A percentile compares a stretch with the other conserved stretches of the same genome.
These are phyloP conservation scores for Babyrousa celebensis DNA, from an alignment of 2,797 vertebrate species.

Conservation along the genomic window DNA sequence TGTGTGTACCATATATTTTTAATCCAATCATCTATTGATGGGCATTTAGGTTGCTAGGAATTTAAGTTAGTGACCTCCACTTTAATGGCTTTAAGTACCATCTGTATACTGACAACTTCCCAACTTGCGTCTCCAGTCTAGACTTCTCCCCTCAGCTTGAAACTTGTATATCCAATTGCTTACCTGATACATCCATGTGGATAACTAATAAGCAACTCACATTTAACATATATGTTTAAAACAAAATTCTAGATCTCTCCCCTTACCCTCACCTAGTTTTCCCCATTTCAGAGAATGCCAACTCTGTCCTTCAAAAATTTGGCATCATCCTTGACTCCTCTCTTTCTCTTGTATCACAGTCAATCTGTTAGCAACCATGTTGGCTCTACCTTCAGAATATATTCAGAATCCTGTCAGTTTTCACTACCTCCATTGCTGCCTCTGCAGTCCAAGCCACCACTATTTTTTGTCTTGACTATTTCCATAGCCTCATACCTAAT, in stretches of 20 bases:
- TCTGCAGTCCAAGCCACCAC: not conserved
- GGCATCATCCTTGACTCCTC: not conserved
- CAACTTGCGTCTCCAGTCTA: conserved; percentile 3
- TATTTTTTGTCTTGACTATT: not conserved
- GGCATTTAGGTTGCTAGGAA: too few species aligned
- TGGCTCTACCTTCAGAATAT: not conserved
- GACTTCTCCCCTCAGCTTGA: not conserved
- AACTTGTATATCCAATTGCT: not conserved
- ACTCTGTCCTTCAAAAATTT: conserved; percentile 39
- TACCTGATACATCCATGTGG: not conserved
- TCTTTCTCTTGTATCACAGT: conserved; percentile 4
- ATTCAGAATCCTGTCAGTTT: conserved; percentile 11
- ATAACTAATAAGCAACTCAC: conserved; percentile 13
- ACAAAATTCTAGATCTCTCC: not conserved
- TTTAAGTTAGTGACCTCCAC: not conserved
- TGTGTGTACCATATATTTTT: too few species aligned
- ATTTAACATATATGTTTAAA: not conserved
- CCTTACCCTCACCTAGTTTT: not conserved
- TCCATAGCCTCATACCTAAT: not conserved
- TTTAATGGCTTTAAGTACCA: not conserved
- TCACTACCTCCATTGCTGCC: not conserved
- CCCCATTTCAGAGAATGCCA: not conserved
- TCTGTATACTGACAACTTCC: not conserved
- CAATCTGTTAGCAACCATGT: not conserved
- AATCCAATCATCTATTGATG: too few species aligned